These are phyloP conservation scores for Onthophagus taurus DNA, from an alignment of 1,140 invertebrate species.

Conservation along the genomic window DNA sequence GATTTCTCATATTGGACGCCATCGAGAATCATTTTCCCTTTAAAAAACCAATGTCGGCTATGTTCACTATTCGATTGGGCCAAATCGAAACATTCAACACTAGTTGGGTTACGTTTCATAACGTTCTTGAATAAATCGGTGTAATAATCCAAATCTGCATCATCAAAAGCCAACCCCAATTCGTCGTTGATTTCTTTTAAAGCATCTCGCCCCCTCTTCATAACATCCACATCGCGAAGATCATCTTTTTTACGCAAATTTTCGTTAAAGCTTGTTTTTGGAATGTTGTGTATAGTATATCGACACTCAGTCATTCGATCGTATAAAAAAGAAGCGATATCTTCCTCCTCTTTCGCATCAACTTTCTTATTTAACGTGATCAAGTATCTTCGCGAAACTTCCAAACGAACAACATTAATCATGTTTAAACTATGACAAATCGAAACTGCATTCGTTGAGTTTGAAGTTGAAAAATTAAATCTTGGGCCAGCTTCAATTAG, in stretches of 20 bases:
- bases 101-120: slow-evolving; percentile 88
- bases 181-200: slow-evolving; percentile 75
- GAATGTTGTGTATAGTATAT: slow-evolving; percentile 59
- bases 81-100: slow-evolving; percentile 95
- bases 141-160: slow-evolving; percentile 82
- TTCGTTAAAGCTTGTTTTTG: slow-evolving; percentile 59
- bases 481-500: slow-evolving; percentile 77
- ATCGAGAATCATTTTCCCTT: slow-evolving; percentile 83
- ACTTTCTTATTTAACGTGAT: slow-evolving; percentile 44
- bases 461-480: slow-evolving; percentile 88
- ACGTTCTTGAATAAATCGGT: slow-evolving; percentile 70
- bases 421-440: slow-evolving; percentile 80
- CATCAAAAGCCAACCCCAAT: slow-evolving; percentile 81
- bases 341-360: slow-evolving; percentile 36
- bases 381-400: slow-evolving; percentile 71
- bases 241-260: slow-evolving; percentile 43
- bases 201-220: slow-evolving; percentile 64
- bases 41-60: slow-evolving; percentile 87
- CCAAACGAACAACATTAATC: slow-evolving; percentile 62
- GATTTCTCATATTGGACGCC: slow-evolving; percentile 67
- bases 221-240: slow-evolving; percentile 58
- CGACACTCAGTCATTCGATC: slow-evolving; percentile 77
- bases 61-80: slow-evolving; percentile 98
- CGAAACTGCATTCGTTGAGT: slow-evolving; percentile 90
- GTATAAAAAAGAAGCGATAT: slow-evolving; percentile 56